These are phyloP conservation scores for Yponomeuta malinellus DNA, from an alignment of 2,888 invertebrate species.

Conservation along the genomic window DNA sequence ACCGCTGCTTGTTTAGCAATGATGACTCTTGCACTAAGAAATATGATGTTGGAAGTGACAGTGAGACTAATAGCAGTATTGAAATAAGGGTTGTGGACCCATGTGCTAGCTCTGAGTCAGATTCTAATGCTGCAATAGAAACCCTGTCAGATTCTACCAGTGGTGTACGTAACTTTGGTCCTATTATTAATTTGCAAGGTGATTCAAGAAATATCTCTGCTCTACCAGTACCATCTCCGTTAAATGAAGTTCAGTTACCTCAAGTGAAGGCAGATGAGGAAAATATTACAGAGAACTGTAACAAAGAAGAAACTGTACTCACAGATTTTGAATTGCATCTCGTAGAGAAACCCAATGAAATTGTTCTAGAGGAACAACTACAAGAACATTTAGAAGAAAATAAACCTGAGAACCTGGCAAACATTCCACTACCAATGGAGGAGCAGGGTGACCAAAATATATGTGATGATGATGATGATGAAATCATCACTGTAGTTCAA, in stretches of 20 bases:
- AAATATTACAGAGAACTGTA: not conserved
- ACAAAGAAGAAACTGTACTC: not conserved
- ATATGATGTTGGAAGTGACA: conserved; percentile 65
- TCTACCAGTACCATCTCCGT: conserved; percentile 7
- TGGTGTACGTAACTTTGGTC: conserved; percentile 40
- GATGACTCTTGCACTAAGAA: conserved; percentile 52
- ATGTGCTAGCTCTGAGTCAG: conserved; percentile 67
- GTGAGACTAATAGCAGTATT: conserved; percentile 68
- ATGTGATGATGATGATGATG: conserved; percentile 52
- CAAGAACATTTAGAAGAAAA: conserved; percentile 2
- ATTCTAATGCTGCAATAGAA: conserved; percentile 60
- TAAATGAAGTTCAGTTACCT: conserved; percentile 11
- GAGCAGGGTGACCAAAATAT: conserved; percentile 4
- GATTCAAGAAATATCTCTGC: conserved; percentile 48
- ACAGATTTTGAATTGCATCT: not conserved
- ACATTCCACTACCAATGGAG: conserved; percentile 12
- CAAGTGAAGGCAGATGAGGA: conserved; percentile 18
- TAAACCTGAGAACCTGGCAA: not conserved
- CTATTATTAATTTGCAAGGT: conserved; percentile 33
- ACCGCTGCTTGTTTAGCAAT: conserved; percentile 65
- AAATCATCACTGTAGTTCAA: conserved; percentile 68
- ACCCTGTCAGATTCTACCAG: conserved; percentile 53
- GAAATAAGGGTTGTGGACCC: conserved; percentile 62
- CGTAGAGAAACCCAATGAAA: not conserved
- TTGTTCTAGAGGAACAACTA: not conserved